Conservation (phyloP, 2,797 vertebrate genomes). For the Gallirallus australis region DNA sequence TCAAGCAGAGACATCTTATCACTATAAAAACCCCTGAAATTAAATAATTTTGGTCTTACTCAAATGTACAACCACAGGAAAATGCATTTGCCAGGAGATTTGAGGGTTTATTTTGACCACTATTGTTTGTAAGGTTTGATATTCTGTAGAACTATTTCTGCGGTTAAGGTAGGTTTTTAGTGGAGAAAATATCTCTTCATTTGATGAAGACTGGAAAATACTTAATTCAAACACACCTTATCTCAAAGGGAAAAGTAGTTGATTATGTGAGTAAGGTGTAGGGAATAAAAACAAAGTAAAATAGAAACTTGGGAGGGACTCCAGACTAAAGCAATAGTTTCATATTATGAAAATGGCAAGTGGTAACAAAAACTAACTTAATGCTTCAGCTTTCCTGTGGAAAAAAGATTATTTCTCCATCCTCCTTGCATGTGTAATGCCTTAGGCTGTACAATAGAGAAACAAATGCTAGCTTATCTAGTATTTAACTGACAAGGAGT, state of each 20-base stretch:
- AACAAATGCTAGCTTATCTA: not conserved
- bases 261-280: not conserved
- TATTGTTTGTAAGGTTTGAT: not conserved
- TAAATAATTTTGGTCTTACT: not conserved
- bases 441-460: not conserved
- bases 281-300: not conserved
- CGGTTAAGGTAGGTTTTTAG: not conserved
- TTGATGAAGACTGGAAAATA: not conserved
- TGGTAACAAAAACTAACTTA: not conserved
- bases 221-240: not conserved
- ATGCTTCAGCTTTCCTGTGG: not conserved
- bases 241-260: not conserved
- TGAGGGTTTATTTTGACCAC: not conserved
- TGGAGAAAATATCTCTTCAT: not conserved
- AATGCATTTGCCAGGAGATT: not conserved
- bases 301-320: fast-evolving
- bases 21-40: not conserved
- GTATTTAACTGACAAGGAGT: not conserved
- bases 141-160: not conserved
- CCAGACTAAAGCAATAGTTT: not conserved
- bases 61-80: not conserved
- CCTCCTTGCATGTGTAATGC: not conserved
- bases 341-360: not conserved
- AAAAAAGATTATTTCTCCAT: not conserved
- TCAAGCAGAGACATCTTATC: not conserved